phyloP scores from a whole-genome alignment of 2,113 vertebrate species.

The Pygoscelis adeliae region DNA sequence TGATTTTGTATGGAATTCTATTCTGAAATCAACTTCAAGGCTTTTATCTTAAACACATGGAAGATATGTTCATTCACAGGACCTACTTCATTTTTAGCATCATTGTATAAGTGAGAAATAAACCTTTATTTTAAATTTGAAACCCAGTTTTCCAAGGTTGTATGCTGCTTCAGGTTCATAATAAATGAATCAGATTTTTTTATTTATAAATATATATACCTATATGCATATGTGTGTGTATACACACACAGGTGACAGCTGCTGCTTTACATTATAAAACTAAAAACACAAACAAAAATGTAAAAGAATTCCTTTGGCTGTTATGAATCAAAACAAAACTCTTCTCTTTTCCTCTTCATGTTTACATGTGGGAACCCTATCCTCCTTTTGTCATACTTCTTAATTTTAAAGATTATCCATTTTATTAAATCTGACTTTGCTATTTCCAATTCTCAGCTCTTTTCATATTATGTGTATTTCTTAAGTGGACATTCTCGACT shows the following conservation, averaged over 20 bases:
- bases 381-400: not conserved
- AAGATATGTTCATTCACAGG: not conserved
- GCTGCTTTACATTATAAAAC: not conserved
- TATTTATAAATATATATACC: not conserved
- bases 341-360: not conserved
- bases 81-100: not conserved
- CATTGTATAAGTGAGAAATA: not conserved
- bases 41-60: not conserved
- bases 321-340: not conserved
- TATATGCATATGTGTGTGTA: not conserved
- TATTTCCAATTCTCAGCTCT: not conserved
- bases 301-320: not conserved
- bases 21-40: not conserved
- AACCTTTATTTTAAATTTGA: constrained; percentile 4
- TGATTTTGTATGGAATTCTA: not conserved
- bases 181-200: not conserved
- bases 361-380: not conserved
- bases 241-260: not conserved
- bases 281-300: not conserved
- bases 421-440: not conserved
- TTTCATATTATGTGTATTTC: not conserved
- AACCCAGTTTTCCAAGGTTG: not conserved
- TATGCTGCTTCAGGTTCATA: not conserved
- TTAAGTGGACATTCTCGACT: not conserved
- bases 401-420: not conserved